These are phyloP conservation scores for Odontophorus gujanensis DNA, from an alignment of 2,113 vertebrate genomes.

Conservation along the genomic window DNA sequence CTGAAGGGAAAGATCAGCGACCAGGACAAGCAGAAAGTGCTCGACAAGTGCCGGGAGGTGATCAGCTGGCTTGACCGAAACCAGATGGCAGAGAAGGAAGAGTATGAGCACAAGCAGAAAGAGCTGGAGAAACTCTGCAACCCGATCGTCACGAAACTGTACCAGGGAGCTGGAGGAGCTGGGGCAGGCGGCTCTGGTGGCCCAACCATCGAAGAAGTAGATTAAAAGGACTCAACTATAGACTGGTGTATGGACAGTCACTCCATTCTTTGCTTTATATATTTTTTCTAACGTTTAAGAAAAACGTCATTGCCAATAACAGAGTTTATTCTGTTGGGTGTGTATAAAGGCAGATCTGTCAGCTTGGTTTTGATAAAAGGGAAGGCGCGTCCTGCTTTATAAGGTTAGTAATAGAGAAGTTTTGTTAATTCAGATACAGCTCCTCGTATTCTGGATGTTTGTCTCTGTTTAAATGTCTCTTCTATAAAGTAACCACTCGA, in stretches of 20 bases:
- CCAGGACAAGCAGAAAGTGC: conserved; percentile 81
- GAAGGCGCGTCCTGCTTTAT: conserved; percentile 74
- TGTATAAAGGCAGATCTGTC: conserved; percentile 71
- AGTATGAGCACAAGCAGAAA: conserved; percentile 86
- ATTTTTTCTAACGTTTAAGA: conserved; percentile 69
- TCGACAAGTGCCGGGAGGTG: conserved; percentile 84
- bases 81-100: conserved; percentile 86
- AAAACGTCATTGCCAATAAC: conserved; percentile 72
- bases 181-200: conserved; percentile 72
- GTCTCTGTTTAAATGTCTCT: conserved; percentile 67
- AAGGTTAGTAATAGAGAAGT: conserved; percentile 75
- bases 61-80: conserved; percentile 83
- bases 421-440: conserved; percentile 70
- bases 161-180: conserved; percentile 78
- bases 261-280: conserved; percentile 59
- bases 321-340: conserved; percentile 71
- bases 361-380: conserved; percentile 72
- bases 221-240: conserved; percentile 69
- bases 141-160: conserved; percentile 84
- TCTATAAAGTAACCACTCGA: conserved; percentile 56
- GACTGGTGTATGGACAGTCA: conserved; percentile 70
- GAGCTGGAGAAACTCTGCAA: conserved; percentile 87
- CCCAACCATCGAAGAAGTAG: conserved; percentile 86
- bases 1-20: conserved; percentile 85
- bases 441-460: conserved; percentile 71